Conservation (phyloP, 92 coral and sea anemone genomes). For the Zoanthus solanderi region DNA sequence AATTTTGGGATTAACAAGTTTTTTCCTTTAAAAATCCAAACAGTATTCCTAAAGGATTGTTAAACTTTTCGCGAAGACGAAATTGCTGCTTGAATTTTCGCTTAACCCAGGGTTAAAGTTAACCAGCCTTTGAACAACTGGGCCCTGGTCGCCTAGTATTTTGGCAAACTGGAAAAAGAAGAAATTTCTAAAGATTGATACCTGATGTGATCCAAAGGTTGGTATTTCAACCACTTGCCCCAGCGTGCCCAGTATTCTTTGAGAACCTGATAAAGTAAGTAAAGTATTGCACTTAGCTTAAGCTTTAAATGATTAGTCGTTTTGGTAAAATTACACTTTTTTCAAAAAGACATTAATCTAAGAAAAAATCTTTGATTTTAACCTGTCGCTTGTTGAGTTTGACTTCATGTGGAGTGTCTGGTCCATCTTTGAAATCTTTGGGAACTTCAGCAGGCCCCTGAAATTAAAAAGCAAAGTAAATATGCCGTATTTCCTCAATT, state of each 20-base stretch:
- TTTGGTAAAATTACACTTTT: no score
- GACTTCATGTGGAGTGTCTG: conserved; percentile 93
- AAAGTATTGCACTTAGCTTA: background rate
- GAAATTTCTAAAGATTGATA: background rate
- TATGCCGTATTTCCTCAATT: no score
- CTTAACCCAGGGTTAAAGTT: no score
- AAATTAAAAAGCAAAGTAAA: background rate
- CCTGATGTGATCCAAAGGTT: conserved; percentile 97
- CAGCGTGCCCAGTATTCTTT: conserved; percentile 99
- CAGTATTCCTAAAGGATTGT: no score
- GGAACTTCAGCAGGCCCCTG: conserved; percentile 95
- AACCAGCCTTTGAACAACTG: no score
- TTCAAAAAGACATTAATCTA: no score
- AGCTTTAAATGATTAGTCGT: background rate
- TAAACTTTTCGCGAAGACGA: no score
- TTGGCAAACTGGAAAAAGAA: background rate
- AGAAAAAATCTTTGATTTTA: background rate
- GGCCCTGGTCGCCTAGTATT: background rate
- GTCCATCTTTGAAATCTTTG: conserved; percentile 79
- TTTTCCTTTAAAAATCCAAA: no score
- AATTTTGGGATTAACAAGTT: no score
- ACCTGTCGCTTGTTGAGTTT: conserved; percentile 90
- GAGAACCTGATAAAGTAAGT: conserved; percentile 74
- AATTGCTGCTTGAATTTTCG: no score
- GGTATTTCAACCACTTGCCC: conserved; percentile 98